Evolutionary conservation across 2,797 vertebrate genomes (phyloP).

Genomic region (Dicrostonyx torquatus): DNA sequence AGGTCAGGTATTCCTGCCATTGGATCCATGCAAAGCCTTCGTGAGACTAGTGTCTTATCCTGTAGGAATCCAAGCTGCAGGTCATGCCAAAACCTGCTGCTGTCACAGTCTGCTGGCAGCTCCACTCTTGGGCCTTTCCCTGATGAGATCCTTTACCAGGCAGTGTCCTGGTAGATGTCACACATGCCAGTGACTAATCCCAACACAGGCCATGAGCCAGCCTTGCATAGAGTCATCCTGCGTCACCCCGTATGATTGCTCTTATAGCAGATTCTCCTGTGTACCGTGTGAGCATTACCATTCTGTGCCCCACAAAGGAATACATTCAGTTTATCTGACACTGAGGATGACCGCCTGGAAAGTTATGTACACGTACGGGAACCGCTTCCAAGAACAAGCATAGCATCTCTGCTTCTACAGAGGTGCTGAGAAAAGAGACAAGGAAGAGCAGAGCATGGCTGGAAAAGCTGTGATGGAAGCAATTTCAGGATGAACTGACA

Average conservation of each 20-base stretch:
- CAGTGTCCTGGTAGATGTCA: background rate
- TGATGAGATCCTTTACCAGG: background rate
- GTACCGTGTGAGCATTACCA: accelerated
- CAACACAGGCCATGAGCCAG: background rate
- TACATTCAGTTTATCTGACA: background rate
- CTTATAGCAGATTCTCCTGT: background rate
- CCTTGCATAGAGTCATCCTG: background rate
- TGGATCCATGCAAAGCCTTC: background rate
- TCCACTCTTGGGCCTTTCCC: background rate
- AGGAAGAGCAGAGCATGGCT: background rate
- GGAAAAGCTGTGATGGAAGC: background rate
- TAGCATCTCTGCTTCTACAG: background rate
- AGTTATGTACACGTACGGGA: background rate
- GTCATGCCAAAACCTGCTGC: background rate
- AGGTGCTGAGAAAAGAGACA: background rate
- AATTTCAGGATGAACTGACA: background rate
- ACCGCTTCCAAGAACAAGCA: background rate
- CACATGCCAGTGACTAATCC: background rate
- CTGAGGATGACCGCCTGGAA: background rate
- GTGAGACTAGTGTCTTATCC: background rate
- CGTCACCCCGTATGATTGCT: background rate
- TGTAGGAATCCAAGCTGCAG: background rate
- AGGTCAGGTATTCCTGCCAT: too few relatives aligned
- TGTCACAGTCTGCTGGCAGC: background rate
- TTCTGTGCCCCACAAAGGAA: background rate